Percentiles rank a stretch among this genome's conserved stretches.
Conservation (phyloP, 2,797 vertebrate genomes). For the Parauchenoglanis punctatus region DNA sequence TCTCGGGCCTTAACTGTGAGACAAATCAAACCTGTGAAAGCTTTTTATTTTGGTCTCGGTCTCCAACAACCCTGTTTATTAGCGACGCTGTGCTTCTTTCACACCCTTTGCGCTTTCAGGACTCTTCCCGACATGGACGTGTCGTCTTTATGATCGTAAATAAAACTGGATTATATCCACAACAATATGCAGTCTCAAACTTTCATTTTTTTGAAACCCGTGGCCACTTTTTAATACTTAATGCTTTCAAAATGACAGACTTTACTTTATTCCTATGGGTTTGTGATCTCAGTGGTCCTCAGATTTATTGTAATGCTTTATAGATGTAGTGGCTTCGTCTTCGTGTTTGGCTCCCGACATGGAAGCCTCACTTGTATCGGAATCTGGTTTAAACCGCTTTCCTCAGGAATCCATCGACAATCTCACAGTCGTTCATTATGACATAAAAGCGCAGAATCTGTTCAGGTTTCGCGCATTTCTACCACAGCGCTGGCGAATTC, state of each 20-base stretch:
- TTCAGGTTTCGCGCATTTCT: not conserved
- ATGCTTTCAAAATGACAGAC: not conserved
- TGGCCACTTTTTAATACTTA: constrained; percentile 5
- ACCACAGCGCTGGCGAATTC: not conserved
- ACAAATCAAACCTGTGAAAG: not conserved
- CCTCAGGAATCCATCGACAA: not conserved
- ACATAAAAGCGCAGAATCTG: not conserved
- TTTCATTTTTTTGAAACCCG: not conserved
- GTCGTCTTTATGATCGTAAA: not conserved
- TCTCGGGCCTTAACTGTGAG: not conserved
- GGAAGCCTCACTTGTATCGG: not conserved
- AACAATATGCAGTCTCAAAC: no score
- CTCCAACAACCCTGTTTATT: not conserved
- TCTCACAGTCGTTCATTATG: no score
- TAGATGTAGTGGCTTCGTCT: not conserved
- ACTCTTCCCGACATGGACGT: not conserved
- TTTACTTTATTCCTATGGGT: not conserved
- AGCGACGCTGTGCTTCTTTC: no score
- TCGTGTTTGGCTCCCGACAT: not conserved
- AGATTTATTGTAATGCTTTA: not conserved
- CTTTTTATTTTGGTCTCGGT: not conserved
- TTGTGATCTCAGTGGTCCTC: not conserved
- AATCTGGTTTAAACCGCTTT: not conserved
- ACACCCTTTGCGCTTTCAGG: not conserved
- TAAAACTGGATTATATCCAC: not conserved